phyloP scores from a whole-genome alignment of 2,888 invertebrate genomes.

The Tuberolachnus salignus region DNA sequence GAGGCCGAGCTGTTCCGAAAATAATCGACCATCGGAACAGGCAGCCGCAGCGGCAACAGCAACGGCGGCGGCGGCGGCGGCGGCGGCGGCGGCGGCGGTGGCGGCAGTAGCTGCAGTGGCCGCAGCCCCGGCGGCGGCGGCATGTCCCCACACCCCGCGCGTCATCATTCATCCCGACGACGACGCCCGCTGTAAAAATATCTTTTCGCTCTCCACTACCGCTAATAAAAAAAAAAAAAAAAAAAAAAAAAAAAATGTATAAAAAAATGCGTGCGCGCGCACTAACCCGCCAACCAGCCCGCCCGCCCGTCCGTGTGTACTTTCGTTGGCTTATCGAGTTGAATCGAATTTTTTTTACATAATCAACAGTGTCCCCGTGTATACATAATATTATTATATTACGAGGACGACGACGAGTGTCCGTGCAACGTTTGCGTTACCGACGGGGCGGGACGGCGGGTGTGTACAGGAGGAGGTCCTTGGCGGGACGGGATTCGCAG shows the following conservation, averaged over 20 bases:
- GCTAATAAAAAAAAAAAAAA: constrained; percentile 21
- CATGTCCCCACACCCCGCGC: constrained; percentile 14
- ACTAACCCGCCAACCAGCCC: too few species aligned
- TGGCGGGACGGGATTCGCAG: too few species aligned
- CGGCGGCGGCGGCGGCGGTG: background rate
- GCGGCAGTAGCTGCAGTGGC: background rate
- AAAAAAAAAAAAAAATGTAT: background rate
- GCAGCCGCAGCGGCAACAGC: background rate
- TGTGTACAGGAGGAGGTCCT: too few species aligned
- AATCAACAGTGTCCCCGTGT: background rate
- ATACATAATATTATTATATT: too few species aligned
- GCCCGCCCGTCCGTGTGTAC: background rate
- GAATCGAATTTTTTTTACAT: background rate
- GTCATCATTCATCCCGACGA: background rate
- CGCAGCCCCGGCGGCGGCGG: constrained; percentile 37
- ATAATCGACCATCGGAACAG: constrained; percentile 55
- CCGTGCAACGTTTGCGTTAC: too few species aligned
- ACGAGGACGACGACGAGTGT: too few species aligned
- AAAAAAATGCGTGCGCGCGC: background rate
- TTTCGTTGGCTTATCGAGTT: constrained; percentile 3
- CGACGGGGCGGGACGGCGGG: too few species aligned
- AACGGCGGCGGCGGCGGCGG: constrained; percentile 4
- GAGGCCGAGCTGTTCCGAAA: constrained; percentile 55
- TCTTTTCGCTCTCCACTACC: constrained; percentile 45
- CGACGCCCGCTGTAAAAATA: constrained; percentile 53